A percentile compares a stretch with the other conserved stretches of the same genome.
Evolutionary conservation across 1,140 invertebrate species (phyloP).

Genomic region (Lasioglossum albipes): DNA sequence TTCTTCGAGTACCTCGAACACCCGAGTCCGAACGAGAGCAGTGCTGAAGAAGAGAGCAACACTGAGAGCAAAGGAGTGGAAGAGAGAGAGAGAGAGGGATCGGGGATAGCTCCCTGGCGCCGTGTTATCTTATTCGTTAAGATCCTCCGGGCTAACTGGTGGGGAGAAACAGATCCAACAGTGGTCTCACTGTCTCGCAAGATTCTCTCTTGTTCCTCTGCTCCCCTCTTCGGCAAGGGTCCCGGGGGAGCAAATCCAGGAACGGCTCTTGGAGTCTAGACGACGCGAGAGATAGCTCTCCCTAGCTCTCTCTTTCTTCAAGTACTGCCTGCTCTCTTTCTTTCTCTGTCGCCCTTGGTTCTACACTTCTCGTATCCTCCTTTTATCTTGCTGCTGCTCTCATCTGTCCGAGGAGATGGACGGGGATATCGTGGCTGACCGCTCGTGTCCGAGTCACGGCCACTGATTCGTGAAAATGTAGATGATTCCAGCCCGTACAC

Average conservation of each 20-base stretch:
- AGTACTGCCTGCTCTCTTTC: not conserved
- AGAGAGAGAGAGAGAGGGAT: constrained; percentile 3
- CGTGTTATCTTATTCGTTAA: constrained; percentile 77
- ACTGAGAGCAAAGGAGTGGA: not conserved
- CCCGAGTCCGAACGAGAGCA: not conserved
- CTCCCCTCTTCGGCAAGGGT: constrained; percentile 46
- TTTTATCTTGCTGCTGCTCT: constrained; percentile 43
- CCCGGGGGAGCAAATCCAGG: constrained; percentile 72
- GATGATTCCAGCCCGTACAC: not conserved
- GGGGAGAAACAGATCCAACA: constrained; percentile 63
- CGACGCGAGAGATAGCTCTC: constrained; percentile 57
- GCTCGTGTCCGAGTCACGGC: constrained; percentile 26
- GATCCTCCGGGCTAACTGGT: constrained; percentile 68
- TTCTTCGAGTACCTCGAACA: constrained; percentile 63
- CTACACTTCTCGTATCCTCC: not conserved
- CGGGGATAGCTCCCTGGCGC: constrained; percentile 70
- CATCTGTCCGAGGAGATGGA: constrained; percentile 53
- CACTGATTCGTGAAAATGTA: constrained; percentile 15
- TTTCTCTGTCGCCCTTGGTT: not conserved
- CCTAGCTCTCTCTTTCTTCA: constrained; percentile 1
- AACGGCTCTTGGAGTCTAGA: constrained; percentile 71
- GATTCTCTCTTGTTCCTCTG: constrained; percentile 35
- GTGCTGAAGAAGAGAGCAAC: not conserved
- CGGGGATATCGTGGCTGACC: constrained; percentile 35
- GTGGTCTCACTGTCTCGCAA: constrained; percentile 62